Base-by-base conservation (phyloP, 2,797 vertebrate genomes). In the Margarornis squamiger region DNA sequence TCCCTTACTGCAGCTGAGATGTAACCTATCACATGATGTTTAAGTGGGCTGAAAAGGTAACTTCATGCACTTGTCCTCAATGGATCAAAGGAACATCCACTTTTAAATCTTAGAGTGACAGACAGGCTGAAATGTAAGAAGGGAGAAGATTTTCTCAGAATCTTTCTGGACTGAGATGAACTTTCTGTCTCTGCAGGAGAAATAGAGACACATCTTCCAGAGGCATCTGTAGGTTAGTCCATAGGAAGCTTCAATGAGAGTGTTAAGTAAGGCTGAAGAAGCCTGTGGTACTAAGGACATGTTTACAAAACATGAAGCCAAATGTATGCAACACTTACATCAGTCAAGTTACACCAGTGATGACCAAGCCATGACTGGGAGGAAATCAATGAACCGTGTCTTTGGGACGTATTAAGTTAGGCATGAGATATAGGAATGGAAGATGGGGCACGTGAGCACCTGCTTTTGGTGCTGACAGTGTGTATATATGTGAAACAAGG, bases 131-230 rank as follows among this genome's bases (percentile, higher is more conserved):
- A 75, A 85, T 45, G 20, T 74, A 90, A 92, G 72, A 83, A 91
- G 43, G 52, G 36, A 81, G 79, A 92, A 90, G 95, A 94, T 87
- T 88, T 77, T 93, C 90, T 91, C 59, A 72, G 94, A 96, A 68
- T 88, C 61, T 70, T 95, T 94, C 70, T 88, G 63, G 29, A 68
- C 12, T 5, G 16, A 88, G 88, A 62, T 87, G 63, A 72, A 61
- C 23, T 59, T 92, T 80, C 51, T 75, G 9, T 92, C 62, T 90
- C 61, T 89, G 77, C 32, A 83, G 59, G 73, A 88, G 43, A 91
- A 75, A 29, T 32, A 72, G 55, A 65, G 88, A 72, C 16, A 7
- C 34, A 39, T 75, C 88, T 94, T 67, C 34, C 30, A 68, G 36
- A 41, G 22, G 19, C 22, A 73, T 46, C 30, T 80, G 46, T 61